Conservation (phyloP, 2,888 invertebrate genomes). For the Platerodrilus igneus region DNA sequence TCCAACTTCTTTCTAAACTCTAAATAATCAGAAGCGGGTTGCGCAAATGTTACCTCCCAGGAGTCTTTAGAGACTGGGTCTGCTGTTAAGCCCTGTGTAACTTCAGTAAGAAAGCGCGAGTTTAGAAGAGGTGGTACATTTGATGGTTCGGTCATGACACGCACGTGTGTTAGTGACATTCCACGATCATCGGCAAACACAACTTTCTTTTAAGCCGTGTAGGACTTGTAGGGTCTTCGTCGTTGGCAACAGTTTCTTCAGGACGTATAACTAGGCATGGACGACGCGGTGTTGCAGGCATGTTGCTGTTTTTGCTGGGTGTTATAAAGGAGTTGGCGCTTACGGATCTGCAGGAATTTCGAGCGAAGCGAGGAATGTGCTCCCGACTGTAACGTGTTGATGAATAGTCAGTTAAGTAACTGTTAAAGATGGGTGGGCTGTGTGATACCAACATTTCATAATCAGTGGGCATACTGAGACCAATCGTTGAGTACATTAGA, state of each 20-base stretch:
- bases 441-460: conserved; percentile 62
- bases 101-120: conserved; percentile 61
- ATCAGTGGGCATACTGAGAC: conserved; percentile 37
- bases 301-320: no score
- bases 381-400: conserved; percentile 28
- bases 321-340: conserved; percentile 30
- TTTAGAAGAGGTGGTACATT: conserved; percentile 86
- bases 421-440: conserved; percentile 64
- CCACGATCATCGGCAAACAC: conserved; percentile 91
- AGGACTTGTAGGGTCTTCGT: conserved; percentile 40
- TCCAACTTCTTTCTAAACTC: conserved; percentile 79
- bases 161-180: conserved; percentile 67
- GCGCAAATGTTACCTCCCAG: conserved; percentile 81
- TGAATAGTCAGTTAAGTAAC: conserved; percentile 44
- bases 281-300: conserved; percentile 48
- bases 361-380: conserved; percentile 26
- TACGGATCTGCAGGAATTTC: conserved; percentile 31
- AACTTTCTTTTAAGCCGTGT: conserved; percentile 63
- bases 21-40: conserved; percentile 90
- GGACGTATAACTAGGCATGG: conserved; percentile 51
- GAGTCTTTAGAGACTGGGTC: conserved; percentile 53
- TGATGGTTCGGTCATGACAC: conserved; percentile 87
- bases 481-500: conserved; percentile 37
- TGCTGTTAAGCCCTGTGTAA: conserved; percentile 57
- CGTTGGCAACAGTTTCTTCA: conserved; percentile 35